These are phyloP conservation scores for Phthorimaea operculella DNA, from an alignment of 1,140 invertebrate genomes.

Conservation along the genomic window DNA sequence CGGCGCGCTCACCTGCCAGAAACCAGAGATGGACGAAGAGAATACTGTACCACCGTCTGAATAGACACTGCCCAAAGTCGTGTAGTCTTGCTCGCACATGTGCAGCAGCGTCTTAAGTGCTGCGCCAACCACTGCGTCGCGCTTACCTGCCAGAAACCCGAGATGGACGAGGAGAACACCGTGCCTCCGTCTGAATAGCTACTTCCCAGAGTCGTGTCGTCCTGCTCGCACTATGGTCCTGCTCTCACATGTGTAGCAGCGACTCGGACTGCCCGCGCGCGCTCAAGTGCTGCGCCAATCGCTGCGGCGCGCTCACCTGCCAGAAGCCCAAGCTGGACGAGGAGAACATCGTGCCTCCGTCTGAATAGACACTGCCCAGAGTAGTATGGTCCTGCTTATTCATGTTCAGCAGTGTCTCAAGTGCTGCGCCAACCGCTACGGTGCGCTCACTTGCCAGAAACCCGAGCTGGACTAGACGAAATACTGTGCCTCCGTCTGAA, in stretches of 20 bases:
- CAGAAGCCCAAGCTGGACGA: slow-evolving; percentile 48
- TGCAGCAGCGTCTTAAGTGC: too few species aligned
- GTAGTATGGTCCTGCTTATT: too few species aligned
- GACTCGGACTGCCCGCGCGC: slow-evolving; percentile 69
- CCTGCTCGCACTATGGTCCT: too few species aligned
- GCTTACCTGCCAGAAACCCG: slow-evolving; percentile 66
- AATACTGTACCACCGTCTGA: neutral
- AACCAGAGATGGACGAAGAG: slow-evolving; percentile 30
- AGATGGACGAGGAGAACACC: slow-evolving; percentile 5
- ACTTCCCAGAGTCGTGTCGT: too few species aligned
- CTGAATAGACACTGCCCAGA: too few species aligned
- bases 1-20: slow-evolving; percentile 69
- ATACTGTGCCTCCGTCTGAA: neutral
- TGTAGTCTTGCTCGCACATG: too few species aligned
- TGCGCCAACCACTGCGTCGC: slow-evolving; percentile 72
- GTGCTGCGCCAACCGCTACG: slow-evolving; percentile 72
- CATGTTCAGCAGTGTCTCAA: too few species aligned
- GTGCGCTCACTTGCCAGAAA: slow-evolving; percentile 68
- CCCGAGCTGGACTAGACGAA: slow-evolving; percentile 24
- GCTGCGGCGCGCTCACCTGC: slow-evolving; percentile 70
- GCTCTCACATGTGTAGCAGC: slow-evolving; percentile 68
- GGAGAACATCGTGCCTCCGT: neutral
- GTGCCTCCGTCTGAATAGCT: too few species aligned
- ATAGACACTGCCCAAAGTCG: too few species aligned
- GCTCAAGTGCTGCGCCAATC: slow-evolving; percentile 71